Percentiles rank a stretch among this genome's conserved stretches.
Evolutionary conservation across 2,797 vertebrate species (phyloP).

Genomic region (Liparis tanakae): DNA sequence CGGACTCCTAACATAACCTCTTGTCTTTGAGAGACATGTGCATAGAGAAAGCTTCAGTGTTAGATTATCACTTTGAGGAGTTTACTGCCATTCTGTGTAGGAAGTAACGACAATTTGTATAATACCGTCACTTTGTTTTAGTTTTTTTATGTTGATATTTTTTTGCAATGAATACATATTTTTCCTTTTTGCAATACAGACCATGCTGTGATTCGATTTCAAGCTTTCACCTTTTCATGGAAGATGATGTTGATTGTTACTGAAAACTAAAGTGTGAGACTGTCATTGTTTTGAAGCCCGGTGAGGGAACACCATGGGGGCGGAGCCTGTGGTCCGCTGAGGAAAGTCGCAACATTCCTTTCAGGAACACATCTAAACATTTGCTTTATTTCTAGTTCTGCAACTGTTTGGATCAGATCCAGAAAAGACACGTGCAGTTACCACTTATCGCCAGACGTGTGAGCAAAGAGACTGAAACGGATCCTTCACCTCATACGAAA

Average conservation of each 20-base stretch:
- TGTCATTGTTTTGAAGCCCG: too few species aligned
- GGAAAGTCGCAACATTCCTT: too few species aligned
- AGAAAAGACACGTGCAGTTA: too few species aligned
- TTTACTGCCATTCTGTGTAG: conserved; percentile 9
- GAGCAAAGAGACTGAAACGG: too few species aligned
- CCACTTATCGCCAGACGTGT: too few species aligned
- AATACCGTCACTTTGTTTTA: background rate
- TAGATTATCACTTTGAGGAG: conserved; percentile 15
- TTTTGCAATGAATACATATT: background rate
- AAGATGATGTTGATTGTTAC: background rate
- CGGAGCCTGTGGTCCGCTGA: background rate
- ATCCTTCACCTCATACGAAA: too few species aligned
- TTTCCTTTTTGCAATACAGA: background rate
- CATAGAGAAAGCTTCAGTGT: conserved; percentile 6
- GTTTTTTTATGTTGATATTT: background rate
- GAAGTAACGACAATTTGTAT: conserved; percentile 19
- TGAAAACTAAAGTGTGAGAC: too few species aligned
- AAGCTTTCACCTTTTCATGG: background rate
- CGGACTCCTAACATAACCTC: conserved; percentile 49
- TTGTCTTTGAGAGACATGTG: background rate
- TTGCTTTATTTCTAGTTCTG: too few species aligned
- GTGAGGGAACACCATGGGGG: background rate
- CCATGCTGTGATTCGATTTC: background rate
- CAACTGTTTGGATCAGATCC: too few species aligned
- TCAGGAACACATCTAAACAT: too few species aligned